Evolutionary conservation across 2,797 vertebrate species (phyloP), one percentile per base, ranked within the genome.

Genomic region (Sparus aurata): DNA sequence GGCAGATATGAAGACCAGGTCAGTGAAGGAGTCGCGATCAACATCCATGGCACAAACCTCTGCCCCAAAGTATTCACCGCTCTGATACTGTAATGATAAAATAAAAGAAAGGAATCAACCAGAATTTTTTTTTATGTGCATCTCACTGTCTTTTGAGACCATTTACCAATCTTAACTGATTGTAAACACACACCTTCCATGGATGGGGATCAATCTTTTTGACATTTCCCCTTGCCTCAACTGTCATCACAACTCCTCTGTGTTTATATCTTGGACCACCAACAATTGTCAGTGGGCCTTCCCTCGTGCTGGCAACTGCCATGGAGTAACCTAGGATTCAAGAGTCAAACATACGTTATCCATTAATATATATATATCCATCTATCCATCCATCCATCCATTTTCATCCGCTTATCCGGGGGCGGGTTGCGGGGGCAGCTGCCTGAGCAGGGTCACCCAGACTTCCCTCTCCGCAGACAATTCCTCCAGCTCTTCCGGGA

Each of bases 41-140:
- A 96, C 38, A 4, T 96, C 92, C 91, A 97, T 94, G 3, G 94
- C 83, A 79, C 96, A 94, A 80, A 98, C 86, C 55, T 93, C 95
- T 9, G 96, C 96, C 41, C 97, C 97, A 1, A 97, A 98, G 85
- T 97, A 97, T 59, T 94, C 94, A 18, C 97, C 97, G 0, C 92
- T 95, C 95, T 97, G 95, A 86, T 87, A 93, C 85, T 91, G 81
- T 75, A 34, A 17, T 16, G 7, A 67, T 12, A 11, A 15, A 45
- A 10, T 11, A n/a, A n/a, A 72, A 34, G 2, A 53, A 53, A 20
- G 12, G 1, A 20, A 22, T 27, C 41, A 58, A 64, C 16, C n/a
- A 4, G 12, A 61, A 20, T 57, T 25, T 59, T 27, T 23, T 6
- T 9, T 4, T 38, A 53, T 20, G 30, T 34, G n/a, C 11, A 65